Conservation (phyloP, 2,888 invertebrate species). For the Pegoplata infirma region DNA sequence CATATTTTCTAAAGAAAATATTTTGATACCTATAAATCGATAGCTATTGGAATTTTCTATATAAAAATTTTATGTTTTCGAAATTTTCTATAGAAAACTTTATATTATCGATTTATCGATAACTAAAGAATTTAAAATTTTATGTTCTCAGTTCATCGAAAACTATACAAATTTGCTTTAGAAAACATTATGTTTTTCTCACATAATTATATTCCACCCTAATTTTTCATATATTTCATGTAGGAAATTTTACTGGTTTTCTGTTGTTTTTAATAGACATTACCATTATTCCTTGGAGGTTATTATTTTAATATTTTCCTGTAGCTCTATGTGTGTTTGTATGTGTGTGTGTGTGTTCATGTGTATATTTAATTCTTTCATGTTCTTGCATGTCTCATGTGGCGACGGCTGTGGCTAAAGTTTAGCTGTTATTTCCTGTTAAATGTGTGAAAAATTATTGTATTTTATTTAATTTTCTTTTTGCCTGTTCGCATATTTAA, state of each 20-base stretch:
- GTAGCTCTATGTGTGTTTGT: background rate
- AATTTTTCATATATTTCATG: background rate
- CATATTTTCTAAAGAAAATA: too few relatives aligned
- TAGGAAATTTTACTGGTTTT: background rate
- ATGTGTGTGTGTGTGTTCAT: background rate
- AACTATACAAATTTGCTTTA: too few relatives aligned
- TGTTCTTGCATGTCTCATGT: background rate
- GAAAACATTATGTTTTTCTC: too few relatives aligned
- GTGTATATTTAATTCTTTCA: background rate
- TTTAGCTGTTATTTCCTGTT: constrained; percentile 5
- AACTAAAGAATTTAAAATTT: too few relatives aligned
- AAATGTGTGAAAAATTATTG: constrained; percentile 16
- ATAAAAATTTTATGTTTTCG: too few relatives aligned
- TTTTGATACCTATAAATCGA: too few relatives aligned
- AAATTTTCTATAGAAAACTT: too few relatives aligned
- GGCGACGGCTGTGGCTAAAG: background rate
- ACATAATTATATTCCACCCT: background rate
- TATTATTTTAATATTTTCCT: constrained; percentile 25
- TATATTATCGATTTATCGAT: too few relatives aligned
- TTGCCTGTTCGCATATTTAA: too few relatives aligned
- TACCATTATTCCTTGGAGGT: constrained; percentile 7
- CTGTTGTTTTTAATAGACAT: constrained; percentile 16
- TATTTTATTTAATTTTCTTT: constrained; percentile 6
- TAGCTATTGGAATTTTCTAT: too few relatives aligned
- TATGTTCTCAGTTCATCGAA: too few relatives aligned